Base-by-base conservation (phyloP, 2,888 invertebrate genomes). In the Ptilodon capucinus region DNA sequence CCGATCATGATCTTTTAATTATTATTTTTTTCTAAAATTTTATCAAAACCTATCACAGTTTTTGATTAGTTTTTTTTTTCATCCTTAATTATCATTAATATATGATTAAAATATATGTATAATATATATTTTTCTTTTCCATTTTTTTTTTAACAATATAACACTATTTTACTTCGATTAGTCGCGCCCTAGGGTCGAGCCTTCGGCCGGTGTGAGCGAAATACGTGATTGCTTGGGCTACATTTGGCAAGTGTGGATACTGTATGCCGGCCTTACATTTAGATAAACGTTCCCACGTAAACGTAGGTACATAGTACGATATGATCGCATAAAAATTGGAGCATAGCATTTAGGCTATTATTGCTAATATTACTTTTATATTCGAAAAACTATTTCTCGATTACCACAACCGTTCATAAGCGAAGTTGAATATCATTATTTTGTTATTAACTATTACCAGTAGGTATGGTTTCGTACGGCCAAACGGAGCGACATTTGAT, bases 21-120 rank as follows among this genome's bases (percentile, higher is more conserved):
- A 58, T 77, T 71, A 81, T 81, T 79, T 85, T 88, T 81, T 79
- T 85, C 88, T 88, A 89, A 90, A 90, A 86, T 86, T 89, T 86
- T 91, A 90, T 90, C 90, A 91, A 91, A 91, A 91, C 91, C 89
- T 91, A 91, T 91, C 91, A 91, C 91, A 90, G 91, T 91, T 90
- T 89, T 86, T 88, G 91, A 91, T 88, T 91, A 91, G 87, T 91
- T 87, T 64, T 88, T 86, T 87, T 64, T 60, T 88, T 86, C 88
- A 84, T 84, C 76, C 89, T 91, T 89, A 91, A 87, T 86, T 88
- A 35, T 35, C 35, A 35, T 88, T 89, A 90, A 89, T 91, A 91
- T 87, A 75, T 86, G 89, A 83, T 88, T 91, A 89, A 88, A 90
- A 91, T 90, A 91, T 89, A 89, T 82, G 85, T 90, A 89, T 89